Evolutionary conservation across 2,888 invertebrate genomes (phyloP), one percentile per base, ranked within the genome.

Genomic region (Nebria salina): DNA sequence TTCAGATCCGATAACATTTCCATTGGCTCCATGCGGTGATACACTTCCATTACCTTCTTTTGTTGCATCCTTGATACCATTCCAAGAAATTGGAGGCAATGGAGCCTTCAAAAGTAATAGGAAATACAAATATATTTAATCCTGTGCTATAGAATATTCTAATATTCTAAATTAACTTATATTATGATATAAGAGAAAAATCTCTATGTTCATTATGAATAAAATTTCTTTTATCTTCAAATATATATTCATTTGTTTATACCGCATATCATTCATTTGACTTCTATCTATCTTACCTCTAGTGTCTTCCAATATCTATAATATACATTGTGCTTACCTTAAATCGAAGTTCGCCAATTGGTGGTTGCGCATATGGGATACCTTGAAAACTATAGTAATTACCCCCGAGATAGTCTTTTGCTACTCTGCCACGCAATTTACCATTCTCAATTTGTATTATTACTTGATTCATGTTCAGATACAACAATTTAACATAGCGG

Each of bases 331-430:
- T 34, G 1, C 34, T 25, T 86, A 89, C 89, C 86, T 87, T 87
- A 68, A 89, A 89, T 83, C 89, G 85, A 0, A 89, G 85, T 8
- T 87, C 82, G 0, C 87, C 88, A n/a, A 89, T 54, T 0, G 89
- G 89, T 5, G 89, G 87, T 72, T 86, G 86, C 2, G 88, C 89
- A 75, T 86, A 89, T 0, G 89, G 89, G 77, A 89, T 87, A 1
- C 87, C 88, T 65, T 84, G 84, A 72, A 88, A 89, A 41, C 86
- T 85, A 3, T 86, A 84, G 82, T 85, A 89, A 41, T 84, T 82
- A 1, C 82, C 82, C 2, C 88, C 87, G 1, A 84, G 77, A 20
- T 86, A 82, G 77, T 85, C 85, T 82, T 84, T 82, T 9, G 83
- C 34, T 11, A 83, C 81, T 3, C 81, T 83, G 6, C 89, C 89